Evolutionary conservation across 2,113 vertebrate genomes (phyloP), one percentile per base, ranked within the genome.

Genomic region (Theristicus caerulescens): DNA sequence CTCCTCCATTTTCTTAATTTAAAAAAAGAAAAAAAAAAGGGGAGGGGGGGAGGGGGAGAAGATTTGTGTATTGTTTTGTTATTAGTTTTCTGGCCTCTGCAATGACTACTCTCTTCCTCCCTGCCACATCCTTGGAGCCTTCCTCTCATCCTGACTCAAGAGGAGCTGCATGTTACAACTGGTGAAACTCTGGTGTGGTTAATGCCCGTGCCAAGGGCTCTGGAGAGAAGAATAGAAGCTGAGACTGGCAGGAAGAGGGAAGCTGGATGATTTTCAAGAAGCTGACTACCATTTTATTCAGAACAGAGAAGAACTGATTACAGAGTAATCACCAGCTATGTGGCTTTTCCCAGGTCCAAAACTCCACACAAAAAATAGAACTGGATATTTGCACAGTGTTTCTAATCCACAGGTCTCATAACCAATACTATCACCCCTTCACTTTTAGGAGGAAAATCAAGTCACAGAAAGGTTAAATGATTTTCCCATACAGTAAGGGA

Each of bases 211-310:
- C 92, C 96, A 94, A 92, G 49, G 34, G 65, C 80, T 90, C 78
- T 46, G 80, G 34, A 73, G 65, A 85, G 67, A 86, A 96, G 94
- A 89, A 96, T 18, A 93, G 86, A 86, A 22, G 21, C 88, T 42
- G 61, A 82, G 90, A 94, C 88, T 88, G 88, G 90, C 92, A 95
- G 90, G 94, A 94, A 97, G 94, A 94, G 34, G 17, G 86, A 97
- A 97, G 96, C 89, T 97, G 93, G 95, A 94, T 88, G 51, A 70
- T 78, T 93, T 83, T 95, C 96, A 96, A 96, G 90, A 90, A 72
- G 89, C 89, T 94, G 84, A 93, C 91, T 96, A 79, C 81, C 0
- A 4, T 84, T 96, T 91, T 92, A 91, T 82, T 87, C 61, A 34
- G 71, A 88, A 90, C 42, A 93, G 77, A 58, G 88, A 58, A 92